phyloP scores from a whole-genome alignment of 2,797 vertebrate species.

The Dicrostonyx torquatus region DNA sequence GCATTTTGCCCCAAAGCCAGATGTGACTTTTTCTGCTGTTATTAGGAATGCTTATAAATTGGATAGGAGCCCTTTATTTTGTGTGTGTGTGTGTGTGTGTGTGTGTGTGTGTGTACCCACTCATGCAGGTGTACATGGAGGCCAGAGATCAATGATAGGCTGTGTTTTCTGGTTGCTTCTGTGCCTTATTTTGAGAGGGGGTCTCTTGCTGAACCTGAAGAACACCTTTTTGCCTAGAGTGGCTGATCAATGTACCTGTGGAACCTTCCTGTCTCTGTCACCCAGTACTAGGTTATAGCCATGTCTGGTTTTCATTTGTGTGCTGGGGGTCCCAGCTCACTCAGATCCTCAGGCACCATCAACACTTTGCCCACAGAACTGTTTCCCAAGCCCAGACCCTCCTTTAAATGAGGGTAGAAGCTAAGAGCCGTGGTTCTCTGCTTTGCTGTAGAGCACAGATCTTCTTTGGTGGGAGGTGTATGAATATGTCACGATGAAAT shows the following conservation, averaged over 20 bases:
- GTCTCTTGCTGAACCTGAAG: background rate
- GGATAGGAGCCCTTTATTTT: background rate
- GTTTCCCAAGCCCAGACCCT: background rate
- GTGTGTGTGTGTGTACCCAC: background rate
- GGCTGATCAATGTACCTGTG: background rate
- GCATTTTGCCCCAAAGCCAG: background rate
- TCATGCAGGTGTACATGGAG: background rate
- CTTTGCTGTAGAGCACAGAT: background rate
- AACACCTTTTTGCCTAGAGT: background rate
- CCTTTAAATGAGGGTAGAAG: background rate
- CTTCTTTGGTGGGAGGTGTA: conserved; percentile 17
- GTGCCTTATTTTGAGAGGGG: background rate
- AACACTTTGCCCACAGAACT: background rate
- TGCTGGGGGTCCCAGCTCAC: background rate
- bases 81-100: no score
- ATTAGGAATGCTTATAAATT: background rate
- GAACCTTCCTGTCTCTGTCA: background rate
- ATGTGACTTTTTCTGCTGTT: conserved; percentile 3
- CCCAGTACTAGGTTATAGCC: background rate
- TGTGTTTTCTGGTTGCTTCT: background rate
- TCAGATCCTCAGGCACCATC: background rate
- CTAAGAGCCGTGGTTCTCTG: background rate
- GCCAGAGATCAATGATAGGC: background rate
- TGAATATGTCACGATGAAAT: conserved; percentile 36
- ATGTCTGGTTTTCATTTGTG: background rate